These are phyloP conservation scores for Bombyx mandarina DNA, from an alignment of 1,140 invertebrate species.

Conservation along the genomic window DNA sequence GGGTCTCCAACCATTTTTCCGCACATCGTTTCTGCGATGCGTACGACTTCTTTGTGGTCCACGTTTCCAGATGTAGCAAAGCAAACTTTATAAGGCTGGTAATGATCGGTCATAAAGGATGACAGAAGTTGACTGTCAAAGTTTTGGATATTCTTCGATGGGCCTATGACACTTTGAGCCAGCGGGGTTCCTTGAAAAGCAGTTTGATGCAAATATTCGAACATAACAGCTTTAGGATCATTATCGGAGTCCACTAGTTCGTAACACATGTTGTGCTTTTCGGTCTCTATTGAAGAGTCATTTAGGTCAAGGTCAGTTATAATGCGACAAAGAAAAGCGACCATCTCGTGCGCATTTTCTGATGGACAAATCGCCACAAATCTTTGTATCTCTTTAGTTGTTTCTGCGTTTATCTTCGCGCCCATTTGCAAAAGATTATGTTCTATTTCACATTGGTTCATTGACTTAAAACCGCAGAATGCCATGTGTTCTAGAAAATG, in stretches of 20 bases:
- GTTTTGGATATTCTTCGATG: constrained; percentile 77
- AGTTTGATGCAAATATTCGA: constrained; percentile 82
- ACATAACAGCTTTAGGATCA: constrained; percentile 78
- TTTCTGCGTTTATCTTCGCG: constrained; percentile 82
- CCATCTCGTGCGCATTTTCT: constrained; percentile 72
- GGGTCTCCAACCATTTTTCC: constrained; percentile 18
- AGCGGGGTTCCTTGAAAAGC: constrained; percentile 82
- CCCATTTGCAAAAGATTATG: constrained; percentile 80
- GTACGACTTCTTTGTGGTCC: constrained; percentile 82
- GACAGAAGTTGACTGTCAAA: constrained; percentile 78
- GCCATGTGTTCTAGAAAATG: constrained; percentile 88
- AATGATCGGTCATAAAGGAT: constrained; percentile 85
- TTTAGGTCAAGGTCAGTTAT: constrained; percentile 77
- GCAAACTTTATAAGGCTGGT: constrained; percentile 87
- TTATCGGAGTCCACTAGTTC: constrained; percentile 77
- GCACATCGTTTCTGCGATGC: constrained; percentile 64
- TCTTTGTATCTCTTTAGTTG: constrained; percentile 82
- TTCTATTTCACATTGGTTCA: constrained; percentile 76
- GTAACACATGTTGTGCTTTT: constrained; percentile 74
- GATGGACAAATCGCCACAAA: constrained; percentile 81
- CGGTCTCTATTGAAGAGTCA: constrained; percentile 75
- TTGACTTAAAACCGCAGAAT: constrained; percentile 80
- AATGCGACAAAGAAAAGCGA: constrained; percentile 77
- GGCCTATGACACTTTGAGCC: constrained; percentile 79
- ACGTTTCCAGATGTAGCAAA: constrained; percentile 91